Percentiles rank a stretch among this genome's conserved stretches.
phyloP scores from a whole-genome alignment of 2,888 invertebrate species.

The Spisula subtruncata region DNA sequence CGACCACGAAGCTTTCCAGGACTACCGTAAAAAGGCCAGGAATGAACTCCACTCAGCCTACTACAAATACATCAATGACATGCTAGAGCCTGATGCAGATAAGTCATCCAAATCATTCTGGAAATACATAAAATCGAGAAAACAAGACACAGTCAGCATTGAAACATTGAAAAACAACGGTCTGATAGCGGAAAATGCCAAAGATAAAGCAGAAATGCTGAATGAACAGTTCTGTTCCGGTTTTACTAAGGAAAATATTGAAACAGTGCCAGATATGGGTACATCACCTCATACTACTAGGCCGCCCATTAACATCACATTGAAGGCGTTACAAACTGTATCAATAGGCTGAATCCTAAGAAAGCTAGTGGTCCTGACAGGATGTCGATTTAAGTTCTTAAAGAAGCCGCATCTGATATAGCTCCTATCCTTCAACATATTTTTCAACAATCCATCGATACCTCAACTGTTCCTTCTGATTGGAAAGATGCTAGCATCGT shows the following conservation, averaged over 20 bases:
- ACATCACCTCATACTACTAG: slow-evolving; percentile 40
- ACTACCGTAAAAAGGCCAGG: slow-evolving; percentile 36
- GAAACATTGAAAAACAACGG: slow-evolving; percentile 47
- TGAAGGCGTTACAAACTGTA: no score
- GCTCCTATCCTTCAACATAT: slow-evolving; percentile 50
- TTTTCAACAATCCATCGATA: slow-evolving; percentile 59
- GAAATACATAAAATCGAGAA: slow-evolving; percentile 47
- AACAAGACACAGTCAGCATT: slow-evolving; percentile 47
- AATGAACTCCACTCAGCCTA: slow-evolving; percentile 40
- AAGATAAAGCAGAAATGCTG: slow-evolving; percentile 48
- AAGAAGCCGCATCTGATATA: slow-evolving; percentile 40
- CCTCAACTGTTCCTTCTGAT: slow-evolving; percentile 43
- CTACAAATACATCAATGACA: slow-evolving; percentile 39
- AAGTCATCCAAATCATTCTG: slow-evolving; percentile 33
- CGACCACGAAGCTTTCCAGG: background rate
- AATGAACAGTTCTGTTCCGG: slow-evolving; percentile 46
- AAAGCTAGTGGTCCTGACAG: slow-evolving; percentile 60
- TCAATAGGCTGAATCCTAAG: slow-evolving; percentile 19
- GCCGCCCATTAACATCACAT: background rate
- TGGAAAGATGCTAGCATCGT: slow-evolving; percentile 58
- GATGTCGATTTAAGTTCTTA: slow-evolving; percentile 51
- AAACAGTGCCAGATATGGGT: slow-evolving; percentile 41
- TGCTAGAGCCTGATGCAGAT: slow-evolving; percentile 50
- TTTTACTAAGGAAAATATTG: slow-evolving; percentile 44
- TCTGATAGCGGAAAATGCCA: slow-evolving; percentile 31